Percentiles rank a stretch among this genome's conserved stretches.
Conservation (phyloP, 2,888 invertebrate species). For the Trissoscelio sp. region DNA sequence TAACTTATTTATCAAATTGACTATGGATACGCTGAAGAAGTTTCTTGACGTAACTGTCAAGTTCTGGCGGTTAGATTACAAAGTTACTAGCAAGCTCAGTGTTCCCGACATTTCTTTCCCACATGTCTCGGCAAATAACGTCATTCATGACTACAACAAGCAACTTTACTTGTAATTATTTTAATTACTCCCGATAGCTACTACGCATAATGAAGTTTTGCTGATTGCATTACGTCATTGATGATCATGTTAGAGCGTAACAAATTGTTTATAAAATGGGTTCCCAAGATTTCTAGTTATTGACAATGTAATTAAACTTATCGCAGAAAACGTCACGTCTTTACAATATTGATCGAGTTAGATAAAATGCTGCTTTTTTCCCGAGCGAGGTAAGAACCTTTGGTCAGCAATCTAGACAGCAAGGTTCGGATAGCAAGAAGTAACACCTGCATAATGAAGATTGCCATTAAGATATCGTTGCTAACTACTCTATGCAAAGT, state of each 20-base stretch:
- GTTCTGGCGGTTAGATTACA: conserved; percentile 59
- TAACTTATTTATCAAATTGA: conserved; percentile 34
- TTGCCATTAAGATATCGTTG: conserved; percentile 56
- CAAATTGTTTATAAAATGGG: too few species aligned
- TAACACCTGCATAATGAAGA: conserved; percentile 66
- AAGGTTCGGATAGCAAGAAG: conserved; percentile 38
- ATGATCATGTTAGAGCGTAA: too few species aligned
- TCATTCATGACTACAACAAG: conserved; percentile 38
- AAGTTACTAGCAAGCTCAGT: conserved; percentile 46
- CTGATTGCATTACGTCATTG: too few species aligned
- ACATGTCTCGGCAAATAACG: conserved; percentile 51
- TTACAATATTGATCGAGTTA: conserved; percentile 33
- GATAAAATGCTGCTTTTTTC: conserved; percentile 27
- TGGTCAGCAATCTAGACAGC: conserved; percentile 46
- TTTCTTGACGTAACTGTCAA: conserved; percentile 47
- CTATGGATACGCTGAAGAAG: conserved; percentile 26
- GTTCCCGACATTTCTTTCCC: conserved; percentile 59
- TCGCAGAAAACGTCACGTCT: conserved; percentile 26
- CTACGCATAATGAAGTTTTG: too few species aligned
- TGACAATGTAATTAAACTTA: conserved; percentile 11
- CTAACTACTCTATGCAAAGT: conserved; percentile 16
- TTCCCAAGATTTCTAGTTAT: too few species aligned
- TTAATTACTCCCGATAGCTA: conserved; percentile 36
- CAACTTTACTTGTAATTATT: conserved; percentile 53
- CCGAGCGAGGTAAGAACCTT: conserved; percentile 11